Conservation (phyloP, 2,113 vertebrate species). For the Sarotherodon lohbergeri region DNA sequence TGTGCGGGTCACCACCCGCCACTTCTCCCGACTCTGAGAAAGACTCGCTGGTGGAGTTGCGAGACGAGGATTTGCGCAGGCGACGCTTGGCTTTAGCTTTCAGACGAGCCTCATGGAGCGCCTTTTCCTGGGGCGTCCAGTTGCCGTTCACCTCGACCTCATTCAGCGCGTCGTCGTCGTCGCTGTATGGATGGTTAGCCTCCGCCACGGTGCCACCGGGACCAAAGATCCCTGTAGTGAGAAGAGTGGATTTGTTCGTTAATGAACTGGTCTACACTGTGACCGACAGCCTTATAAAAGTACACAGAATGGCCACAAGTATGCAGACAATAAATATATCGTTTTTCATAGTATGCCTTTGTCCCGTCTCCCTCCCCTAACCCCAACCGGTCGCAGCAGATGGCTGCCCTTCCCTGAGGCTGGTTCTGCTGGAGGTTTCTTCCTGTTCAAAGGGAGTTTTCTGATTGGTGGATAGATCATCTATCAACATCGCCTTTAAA, state of each 20-base stretch:
- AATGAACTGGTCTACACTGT: neutral
- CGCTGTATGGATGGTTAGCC: conserved; percentile 33
- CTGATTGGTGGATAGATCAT: neutral
- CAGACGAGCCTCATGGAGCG: conserved; percentile 78
- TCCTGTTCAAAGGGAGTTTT: neutral
- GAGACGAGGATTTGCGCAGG: conserved; percentile 77
- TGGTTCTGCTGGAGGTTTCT: neutral
- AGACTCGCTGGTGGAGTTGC: conserved; percentile 79
- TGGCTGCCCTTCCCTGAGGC: neutral
- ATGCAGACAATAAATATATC: neutral
- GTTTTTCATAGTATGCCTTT: neutral
- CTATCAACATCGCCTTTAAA: neutral
- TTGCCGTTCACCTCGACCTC: conserved; percentile 70
- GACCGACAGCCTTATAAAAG: neutral
- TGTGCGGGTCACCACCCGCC: conserved; percentile 61
- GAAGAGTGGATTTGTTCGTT: neutral
- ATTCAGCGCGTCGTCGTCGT: conserved; percentile 55
- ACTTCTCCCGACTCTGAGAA: conserved; percentile 67
- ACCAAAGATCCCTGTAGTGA: conserved; percentile 49
- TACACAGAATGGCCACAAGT: neutral
- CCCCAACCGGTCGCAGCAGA: neutral
- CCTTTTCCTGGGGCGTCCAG: conserved; percentile 83
- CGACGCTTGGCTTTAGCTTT: conserved; percentile 83
- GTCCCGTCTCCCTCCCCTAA: neutral
- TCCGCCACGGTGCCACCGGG: neutral